Evolutionary conservation across 2,113 vertebrate species (phyloP), one percentile per base, ranked within the genome.

Genomic region (Cyprinodon tularosa): DNA sequence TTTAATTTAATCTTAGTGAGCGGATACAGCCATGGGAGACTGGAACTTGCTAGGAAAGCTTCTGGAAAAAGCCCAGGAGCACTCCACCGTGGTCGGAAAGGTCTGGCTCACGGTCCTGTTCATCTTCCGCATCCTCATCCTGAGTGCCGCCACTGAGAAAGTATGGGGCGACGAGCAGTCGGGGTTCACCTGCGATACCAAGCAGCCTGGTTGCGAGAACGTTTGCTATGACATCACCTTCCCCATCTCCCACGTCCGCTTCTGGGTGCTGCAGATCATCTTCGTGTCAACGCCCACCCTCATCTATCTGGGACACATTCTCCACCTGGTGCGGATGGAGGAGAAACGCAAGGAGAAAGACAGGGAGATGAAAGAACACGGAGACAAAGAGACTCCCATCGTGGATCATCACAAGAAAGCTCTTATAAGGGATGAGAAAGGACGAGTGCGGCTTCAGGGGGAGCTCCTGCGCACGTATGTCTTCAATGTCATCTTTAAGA

Each of bases 221-320:
- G 95, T 96, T 68, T 97, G 96, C 90, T 97, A 97, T 0, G 95
- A 95, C 89, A 81, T 94, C 81, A 96, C 96, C 50, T 96, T 96
- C 89, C 96, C 95, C 77, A 96, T 97, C 88, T 97, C 96, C 59
- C 96, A 96, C 76, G 94, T 96, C 50, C 95, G 93, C 76, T 96
- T 97, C 84, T 97, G 96, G 95, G 96, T 96, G 64, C 94, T 97
- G 86, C 96, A 97, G 93, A 97, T 97, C 89, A 96, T 96, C 90
- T 97, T 97, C 0, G 95, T 97, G 86, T 97, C 95, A 66, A 96
- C 96, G 0, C 96, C 96, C 0, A 96, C 95, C 17, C 85, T 97
- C 0, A 92, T 97, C 82, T 96, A 96, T 90, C 92, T 96, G 89
- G 96, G 96, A 12, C 96, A 96, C 91, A 95, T 96, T 67, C 90